Base-by-base conservation (phyloP, 2,797 vertebrate species). In the Oreochromis grahami region DNA sequence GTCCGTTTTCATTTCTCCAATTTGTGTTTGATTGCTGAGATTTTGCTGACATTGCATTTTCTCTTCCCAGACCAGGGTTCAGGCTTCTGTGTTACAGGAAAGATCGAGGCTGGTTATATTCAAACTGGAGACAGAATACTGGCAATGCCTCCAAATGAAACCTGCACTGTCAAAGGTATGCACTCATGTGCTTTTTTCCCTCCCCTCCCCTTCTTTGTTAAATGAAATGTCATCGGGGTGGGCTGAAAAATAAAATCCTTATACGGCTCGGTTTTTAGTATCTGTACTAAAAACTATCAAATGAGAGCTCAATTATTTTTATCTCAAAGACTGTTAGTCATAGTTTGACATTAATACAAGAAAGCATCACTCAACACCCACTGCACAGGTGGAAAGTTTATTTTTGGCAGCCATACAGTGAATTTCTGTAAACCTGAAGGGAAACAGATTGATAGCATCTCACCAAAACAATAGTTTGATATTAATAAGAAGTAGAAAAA, bases 31-130 rank as follows among this genome's bases (percentile, higher is more conserved):
- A 65, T 19, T 3, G 15, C 11, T 19, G 7, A 81, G 8, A 77
- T 1, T 43, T 56, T 15, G 38, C 34, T 78, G 55, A 87, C 13
- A 24, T 84, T 50, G 43, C 32, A 6, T 77, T 83, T 53, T 87
- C 60, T 90, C 32, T 81, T 78, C 91, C 7, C 94, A 99, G 99
- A 99, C 94, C 98, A 98, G 95, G 99, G 99, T 48, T 98, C 98
- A 80, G 99, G 99, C 87, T 99, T 99, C 96, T 99, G 98, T 91
- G 97, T 99, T 60, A 98, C 98, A 58, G 99, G 99, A 68, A 99
- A 99, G 95, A 98, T 99, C 36, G 98, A 99, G 96, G 98, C 99
- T 74, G 99, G 99, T 76, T 99, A 97, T 80, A 94, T 99, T 91
- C 98, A 99, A 89, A 96, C 96, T 51, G 98, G 99, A 91, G 98